These are phyloP conservation scores for Holcopasites calliopsidis DNA, from an alignment of 1,140 invertebrate genomes.

Conservation along the genomic window DNA sequence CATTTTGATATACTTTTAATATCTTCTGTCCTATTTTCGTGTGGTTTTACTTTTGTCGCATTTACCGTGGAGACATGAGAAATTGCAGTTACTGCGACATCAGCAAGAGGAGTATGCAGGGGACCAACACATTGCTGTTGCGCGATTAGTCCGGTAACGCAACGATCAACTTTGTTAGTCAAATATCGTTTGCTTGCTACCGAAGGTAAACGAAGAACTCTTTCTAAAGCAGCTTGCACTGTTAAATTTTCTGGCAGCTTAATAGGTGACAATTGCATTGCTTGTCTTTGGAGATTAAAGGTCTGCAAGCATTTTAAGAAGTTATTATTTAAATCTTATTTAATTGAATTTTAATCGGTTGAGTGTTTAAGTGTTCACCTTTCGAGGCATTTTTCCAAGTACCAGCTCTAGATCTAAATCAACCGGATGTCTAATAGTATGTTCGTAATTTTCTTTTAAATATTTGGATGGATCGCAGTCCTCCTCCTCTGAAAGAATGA, in stretches of 20 bases:
- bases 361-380: slow-evolving; percentile 77
- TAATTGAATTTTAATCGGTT: background rate
- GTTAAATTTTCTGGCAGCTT: slow-evolving; percentile 80
- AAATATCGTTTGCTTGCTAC: slow-evolving; percentile 97
- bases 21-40: background rate
- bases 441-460: slow-evolving; percentile 61
- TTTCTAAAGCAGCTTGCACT: slow-evolving; percentile 85
- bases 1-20: background rate
- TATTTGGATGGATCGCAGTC: slow-evolving; percentile 71
- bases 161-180: slow-evolving; percentile 97
- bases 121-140: slow-evolving; percentile 99
- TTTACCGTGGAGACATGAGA: slow-evolving; percentile 84
- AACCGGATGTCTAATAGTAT: slow-evolving; percentile 83
- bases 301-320: slow-evolving; percentile 71
- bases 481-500: slow-evolving; percentile 86
- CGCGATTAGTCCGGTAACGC: slow-evolving; percentile 96
- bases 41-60: background rate
- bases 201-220: slow-evolving; percentile 92
- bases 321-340: background rate
- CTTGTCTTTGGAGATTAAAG: slow-evolving; percentile 79
- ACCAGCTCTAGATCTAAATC: slow-evolving; percentile 94
- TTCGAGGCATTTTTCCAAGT: slow-evolving; percentile 92
- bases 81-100: slow-evolving; percentile 95
- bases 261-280: slow-evolving; percentile 74
- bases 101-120: slow-evolving; percentile 95